Evolutionary conservation across 2,797 vertebrate genomes (phyloP).

Genomic region (Gephyroberyx darwinii): DNA sequence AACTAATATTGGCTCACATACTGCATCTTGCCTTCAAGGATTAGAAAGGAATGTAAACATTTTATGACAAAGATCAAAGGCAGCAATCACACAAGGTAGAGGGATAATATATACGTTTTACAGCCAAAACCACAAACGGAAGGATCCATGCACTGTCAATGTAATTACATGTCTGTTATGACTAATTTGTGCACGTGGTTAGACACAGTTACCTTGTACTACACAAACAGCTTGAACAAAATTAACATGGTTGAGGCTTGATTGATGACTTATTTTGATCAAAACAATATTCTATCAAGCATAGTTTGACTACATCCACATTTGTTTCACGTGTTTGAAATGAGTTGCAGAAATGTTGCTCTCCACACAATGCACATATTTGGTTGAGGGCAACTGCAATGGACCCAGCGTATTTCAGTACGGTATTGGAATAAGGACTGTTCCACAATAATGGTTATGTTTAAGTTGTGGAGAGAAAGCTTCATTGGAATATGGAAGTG

Average conservation of each 20-base stretch:
- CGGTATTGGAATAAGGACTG: neutral
- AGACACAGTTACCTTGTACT: neutral
- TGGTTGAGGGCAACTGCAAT: neutral
- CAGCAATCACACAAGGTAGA: neutral
- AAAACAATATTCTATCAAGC: neutral
- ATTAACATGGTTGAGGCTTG: neutral
- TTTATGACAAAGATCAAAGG: neutral
- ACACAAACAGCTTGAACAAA: neutral
- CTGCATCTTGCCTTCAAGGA: conserved; percentile 7
- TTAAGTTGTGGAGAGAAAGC: neutral
- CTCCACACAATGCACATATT: neutral
- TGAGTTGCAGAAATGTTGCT: neutral
- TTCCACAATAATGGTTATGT: neutral
- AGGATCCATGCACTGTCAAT: neutral
- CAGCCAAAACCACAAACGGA: neutral
- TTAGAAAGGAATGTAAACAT: conserved; percentile 10
- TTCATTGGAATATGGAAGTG: neutral
- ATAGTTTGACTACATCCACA: neutral
- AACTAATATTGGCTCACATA: neutral
- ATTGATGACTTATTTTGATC: neutral
- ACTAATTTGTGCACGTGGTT: neutral
- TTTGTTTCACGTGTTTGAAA: neutral
- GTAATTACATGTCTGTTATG: neutral
- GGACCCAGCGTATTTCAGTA: neutral
- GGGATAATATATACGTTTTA: neutral